Evolutionary conservation across 2,113 vertebrate species (phyloP), one percentile per base, ranked within the genome.

Genomic region (Amphiprion percula): DNA sequence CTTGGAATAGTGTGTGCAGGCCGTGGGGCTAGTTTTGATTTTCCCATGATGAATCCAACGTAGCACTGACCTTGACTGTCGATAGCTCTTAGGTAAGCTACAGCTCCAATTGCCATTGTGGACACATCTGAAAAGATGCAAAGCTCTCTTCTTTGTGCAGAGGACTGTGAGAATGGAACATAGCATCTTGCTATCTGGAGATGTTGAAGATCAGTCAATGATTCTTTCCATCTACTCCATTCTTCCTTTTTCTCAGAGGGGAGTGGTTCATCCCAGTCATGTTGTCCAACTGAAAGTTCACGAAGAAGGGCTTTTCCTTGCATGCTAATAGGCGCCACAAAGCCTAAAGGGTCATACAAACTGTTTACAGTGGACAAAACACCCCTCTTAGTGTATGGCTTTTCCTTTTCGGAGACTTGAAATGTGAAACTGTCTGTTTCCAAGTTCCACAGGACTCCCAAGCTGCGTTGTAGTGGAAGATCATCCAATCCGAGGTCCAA

Each of bases 401-500:
- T 63, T 2, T 0, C 15, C 1, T 63, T 17, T 14, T 23, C 12
- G 0, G 50, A 52, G 5, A 52, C 50, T 1, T 21, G 50, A n/a
- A 9, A 52, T 10, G 50, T 50, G 9, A 74, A 74, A 6, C 33
- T n/a, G 16, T 46, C 60, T 15, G 37, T 46, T 46, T 64, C 10
- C 2, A 61, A 2, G 5, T 60, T 37, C 41, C 68, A 71, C 2
- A 0, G 5, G 1, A 60, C 26, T 0, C 54, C 54, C 4, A 50
- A 11, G 8, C 56, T 61, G 1, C 71, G 9, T 23, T 64, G 71
- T 9, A 55, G 5, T 0, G 60, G 66, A 1, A 77, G 47, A 9
- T 10, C 10, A 33, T 66, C 61, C 5, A 17, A 28, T 16, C 41
- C 17, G 0, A 81, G 26, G 9, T 82, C 55, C 11, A 82, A 6